These are phyloP conservation scores for Calyptomena viridis DNA, from an alignment of 2,113 vertebrate species.

Conservation along the genomic window DNA sequence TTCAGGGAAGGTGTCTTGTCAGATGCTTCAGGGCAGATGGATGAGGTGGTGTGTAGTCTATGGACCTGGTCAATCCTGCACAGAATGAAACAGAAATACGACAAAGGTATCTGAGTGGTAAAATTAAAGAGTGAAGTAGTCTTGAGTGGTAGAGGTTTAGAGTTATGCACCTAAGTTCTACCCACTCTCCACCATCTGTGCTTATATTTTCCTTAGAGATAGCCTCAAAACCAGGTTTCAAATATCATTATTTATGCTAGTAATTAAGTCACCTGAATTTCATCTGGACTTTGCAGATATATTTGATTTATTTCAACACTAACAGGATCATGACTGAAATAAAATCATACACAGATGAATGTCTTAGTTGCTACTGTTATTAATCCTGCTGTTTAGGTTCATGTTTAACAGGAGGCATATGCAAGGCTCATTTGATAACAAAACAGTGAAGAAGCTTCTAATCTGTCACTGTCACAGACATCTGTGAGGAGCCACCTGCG, in stretches of 20 bases:
- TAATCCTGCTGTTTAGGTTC: slow-evolving; percentile 36
- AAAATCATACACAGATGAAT: not conserved
- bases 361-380: not conserved
- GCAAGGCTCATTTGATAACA: slow-evolving; percentile 54
- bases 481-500: slow-evolving; percentile 24
- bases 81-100: not conserved
- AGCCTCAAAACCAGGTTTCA: not conserved
- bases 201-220: not conserved
- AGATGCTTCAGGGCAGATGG: not conserved
- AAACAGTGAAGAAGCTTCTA: slow-evolving; percentile 27
- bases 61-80: not conserved
- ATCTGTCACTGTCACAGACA: slow-evolving; percentile 41
- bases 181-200: not conserved
- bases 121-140: not conserved
- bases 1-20: not conserved
- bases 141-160: not conserved
- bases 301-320: not conserved
- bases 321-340: slow-evolving; percentile 9
- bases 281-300: not conserved
- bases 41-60: not conserved
- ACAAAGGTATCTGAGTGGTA: not conserved
- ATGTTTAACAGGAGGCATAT: slow-evolving; percentile 35
- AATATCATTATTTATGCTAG: not conserved
- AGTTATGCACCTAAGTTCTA: not conserved
- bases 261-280: not conserved